phyloP scores from a whole-genome alignment of 2,113 vertebrate genomes.

The Forbesichthys papilliferus region DNA sequence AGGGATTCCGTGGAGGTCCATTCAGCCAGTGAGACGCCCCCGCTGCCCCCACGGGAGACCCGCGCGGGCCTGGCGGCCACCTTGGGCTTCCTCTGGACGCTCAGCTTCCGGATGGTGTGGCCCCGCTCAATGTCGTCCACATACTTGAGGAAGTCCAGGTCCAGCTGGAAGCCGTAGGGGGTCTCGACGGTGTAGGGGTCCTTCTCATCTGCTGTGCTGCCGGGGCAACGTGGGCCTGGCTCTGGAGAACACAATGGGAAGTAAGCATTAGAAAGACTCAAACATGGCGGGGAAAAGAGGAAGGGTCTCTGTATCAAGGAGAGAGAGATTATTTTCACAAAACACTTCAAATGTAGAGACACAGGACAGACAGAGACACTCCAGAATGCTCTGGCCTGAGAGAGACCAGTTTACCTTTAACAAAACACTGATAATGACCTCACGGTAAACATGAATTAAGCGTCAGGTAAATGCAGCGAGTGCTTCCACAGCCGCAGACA shows the following conservation, averaged over 20 bases:
- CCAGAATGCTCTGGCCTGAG: no score
- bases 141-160: constrained; percentile 97
- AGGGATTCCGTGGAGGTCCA: constrained; percentile 95
- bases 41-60: constrained; percentile 57
- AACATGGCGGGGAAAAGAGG: no score
- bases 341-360: no score
- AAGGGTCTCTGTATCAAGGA: no score
- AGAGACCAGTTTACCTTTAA: background rate
- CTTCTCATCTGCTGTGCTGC: constrained; percentile 81
- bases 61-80: constrained; percentile 57
- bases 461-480: background rate
- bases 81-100: constrained; percentile 87
- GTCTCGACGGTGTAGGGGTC: constrained; percentile 93
- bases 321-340: no score
- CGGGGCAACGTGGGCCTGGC: constrained; percentile 74
- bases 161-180: constrained; percentile 95
- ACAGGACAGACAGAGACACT: no score
- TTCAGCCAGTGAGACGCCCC: constrained; percentile 68
- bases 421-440: no score
- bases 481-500: constrained; percentile 14
- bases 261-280: background rate
- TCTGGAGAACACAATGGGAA: constrained; percentile 69
- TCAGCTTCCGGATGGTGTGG: constrained; percentile 93
- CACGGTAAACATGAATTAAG: no score
- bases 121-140: constrained; percentile 97